phyloP scores from a whole-genome alignment of 2,113 vertebrate genomes.

The Bungarus multicinctus region DNA sequence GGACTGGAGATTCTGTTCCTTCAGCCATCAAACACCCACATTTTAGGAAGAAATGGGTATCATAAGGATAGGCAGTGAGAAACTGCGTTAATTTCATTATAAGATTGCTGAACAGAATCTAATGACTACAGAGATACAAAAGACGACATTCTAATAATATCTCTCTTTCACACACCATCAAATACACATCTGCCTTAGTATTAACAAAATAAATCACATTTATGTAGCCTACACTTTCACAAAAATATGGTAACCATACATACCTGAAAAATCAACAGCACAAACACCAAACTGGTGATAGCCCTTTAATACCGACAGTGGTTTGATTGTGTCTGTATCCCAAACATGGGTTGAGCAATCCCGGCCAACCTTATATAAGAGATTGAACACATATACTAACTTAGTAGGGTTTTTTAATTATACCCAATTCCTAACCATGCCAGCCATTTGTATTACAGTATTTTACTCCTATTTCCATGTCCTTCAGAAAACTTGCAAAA shows the following conservation, averaged over 20 bases:
- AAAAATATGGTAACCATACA: neutral
- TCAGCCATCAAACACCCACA: neutral
- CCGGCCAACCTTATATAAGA: constrained; percentile 84
- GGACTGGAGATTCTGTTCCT: neutral
- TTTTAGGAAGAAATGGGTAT: neutral
- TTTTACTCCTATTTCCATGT: neutral
- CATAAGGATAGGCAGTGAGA: neutral
- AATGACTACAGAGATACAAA: neutral
- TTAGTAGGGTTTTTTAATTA: neutral
- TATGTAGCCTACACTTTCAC: neutral
- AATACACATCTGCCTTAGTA: neutral
- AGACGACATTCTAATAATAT: neutral
- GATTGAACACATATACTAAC: neutral
- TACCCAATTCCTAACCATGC: neutral
- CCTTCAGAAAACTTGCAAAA: neutral
- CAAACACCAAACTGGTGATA: constrained; percentile 94
- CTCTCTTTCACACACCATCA: neutral
- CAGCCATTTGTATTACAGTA: neutral
- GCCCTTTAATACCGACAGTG: constrained; percentile 92
- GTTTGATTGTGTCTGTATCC: constrained; percentile 93
- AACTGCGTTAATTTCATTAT: neutral
- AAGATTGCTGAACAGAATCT: neutral
- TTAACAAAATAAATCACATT: constrained; percentile 3
- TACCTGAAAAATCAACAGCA: constrained; percentile 97
- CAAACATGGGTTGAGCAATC: constrained; percentile 94